Conservation (phyloP, 2,797 vertebrate genomes). For the Ciconia nigra region DNA sequence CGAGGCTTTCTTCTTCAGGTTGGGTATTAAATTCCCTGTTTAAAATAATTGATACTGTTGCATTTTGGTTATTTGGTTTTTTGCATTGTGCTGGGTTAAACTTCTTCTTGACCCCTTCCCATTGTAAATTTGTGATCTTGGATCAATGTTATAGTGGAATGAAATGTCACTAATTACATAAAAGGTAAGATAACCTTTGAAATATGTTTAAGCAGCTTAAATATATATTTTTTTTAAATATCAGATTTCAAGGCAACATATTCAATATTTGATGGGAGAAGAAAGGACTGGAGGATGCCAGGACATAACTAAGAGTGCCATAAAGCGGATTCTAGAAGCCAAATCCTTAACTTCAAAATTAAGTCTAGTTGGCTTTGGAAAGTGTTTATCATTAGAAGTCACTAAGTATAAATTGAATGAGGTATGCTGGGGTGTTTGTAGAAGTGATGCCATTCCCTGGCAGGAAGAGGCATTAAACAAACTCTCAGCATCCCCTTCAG, state of each 20-base stretch:
- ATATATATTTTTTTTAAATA: background rate
- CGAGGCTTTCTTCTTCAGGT: background rate
- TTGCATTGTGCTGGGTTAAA: background rate
- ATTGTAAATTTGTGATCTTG: background rate
- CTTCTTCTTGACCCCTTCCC: background rate
- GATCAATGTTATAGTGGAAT: background rate
- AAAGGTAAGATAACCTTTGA: slow-evolving; percentile 1
- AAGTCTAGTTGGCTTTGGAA: background rate
- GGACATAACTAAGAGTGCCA: background rate
- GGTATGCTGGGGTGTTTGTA: background rate
- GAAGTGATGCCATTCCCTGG: background rate
- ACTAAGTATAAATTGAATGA: background rate
- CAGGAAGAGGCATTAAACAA: background rate
- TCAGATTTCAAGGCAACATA: background rate
- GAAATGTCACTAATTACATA: background rate
- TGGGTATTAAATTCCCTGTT: background rate
- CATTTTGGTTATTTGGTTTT: background rate
- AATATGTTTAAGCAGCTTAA: background rate
- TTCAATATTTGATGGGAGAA: background rate
- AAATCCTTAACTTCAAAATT: background rate
- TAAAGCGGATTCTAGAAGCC: background rate
- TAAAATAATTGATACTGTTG: background rate
- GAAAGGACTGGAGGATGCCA: background rate
- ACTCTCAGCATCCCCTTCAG: background rate
- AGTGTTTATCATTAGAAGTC: background rate